A percentile compares a stretch with the other conserved stretches of the same genome.
Conservation (phyloP, 1,140 invertebrate species). For the Brachionus paranguensis region DNA sequence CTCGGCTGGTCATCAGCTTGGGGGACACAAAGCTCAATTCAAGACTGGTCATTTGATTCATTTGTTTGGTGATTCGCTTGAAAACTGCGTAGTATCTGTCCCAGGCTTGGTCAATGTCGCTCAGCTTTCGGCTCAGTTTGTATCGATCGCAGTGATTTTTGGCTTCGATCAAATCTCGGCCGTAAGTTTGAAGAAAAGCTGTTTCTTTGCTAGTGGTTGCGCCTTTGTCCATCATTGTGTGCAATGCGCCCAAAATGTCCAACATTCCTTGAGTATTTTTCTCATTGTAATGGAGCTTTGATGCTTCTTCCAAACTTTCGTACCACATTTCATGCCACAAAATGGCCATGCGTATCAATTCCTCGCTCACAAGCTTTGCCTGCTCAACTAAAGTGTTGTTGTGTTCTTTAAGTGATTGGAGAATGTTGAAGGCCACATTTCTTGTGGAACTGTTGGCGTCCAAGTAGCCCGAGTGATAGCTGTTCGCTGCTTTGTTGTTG, state of each 20-base stretch:
- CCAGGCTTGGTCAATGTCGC: slow-evolving; percentile 94
- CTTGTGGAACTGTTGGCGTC: slow-evolving; percentile 65
- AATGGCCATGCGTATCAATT: slow-evolving; percentile 93
- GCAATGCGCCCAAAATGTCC: slow-evolving; percentile 84
- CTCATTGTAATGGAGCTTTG: slow-evolving; percentile 89
- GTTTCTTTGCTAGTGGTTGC: slow-evolving; percentile 92
- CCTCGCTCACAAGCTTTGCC: slow-evolving; percentile 83
- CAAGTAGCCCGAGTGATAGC: background rate
- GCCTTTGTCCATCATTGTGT: slow-evolving; percentile 83
- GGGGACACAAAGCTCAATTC: slow-evolving; percentile 94
- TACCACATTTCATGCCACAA: slow-evolving; percentile 99
- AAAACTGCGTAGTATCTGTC: slow-evolving; percentile 87
- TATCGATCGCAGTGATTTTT: slow-evolving; percentile 83
- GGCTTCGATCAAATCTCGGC: slow-evolving; percentile 83
- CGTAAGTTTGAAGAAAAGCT: slow-evolving; percentile 83
- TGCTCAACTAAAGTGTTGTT: slow-evolving; percentile 83
- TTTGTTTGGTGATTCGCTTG: slow-evolving; percentile 33
- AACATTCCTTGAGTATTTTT: slow-evolving; percentile 69
- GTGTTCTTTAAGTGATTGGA: slow-evolving; percentile 90
- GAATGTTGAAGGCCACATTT: slow-evolving; percentile 74
- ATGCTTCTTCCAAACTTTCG: slow-evolving; percentile 94
- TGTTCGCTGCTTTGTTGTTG: slow-evolving; percentile 59
- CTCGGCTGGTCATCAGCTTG: slow-evolving; percentile 75
- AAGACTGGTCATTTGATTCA: slow-evolving; percentile 55
- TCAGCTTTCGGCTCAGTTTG: slow-evolving; percentile 72